Percentiles rank a stretch among this genome's conserved stretches.
Conservation (phyloP, 37 sponge, comb jelly and placozoan species). For the Chondrilla cf. caribensis region DNA sequence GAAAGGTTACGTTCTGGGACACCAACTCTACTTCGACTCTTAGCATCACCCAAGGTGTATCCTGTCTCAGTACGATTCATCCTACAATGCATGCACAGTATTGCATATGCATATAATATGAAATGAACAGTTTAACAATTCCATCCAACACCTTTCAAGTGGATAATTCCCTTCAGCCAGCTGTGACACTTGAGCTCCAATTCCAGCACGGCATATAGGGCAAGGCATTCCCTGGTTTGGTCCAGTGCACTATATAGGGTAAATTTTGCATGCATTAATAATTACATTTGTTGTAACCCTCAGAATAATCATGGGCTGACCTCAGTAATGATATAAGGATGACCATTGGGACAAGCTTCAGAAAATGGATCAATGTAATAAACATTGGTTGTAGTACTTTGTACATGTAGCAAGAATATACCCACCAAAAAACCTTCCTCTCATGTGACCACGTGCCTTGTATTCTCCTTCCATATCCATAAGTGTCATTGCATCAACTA, state of each 20-base stretch:
- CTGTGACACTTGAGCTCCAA: background rate
- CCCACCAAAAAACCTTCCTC: constrained; percentile 9
- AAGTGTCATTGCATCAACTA: background rate
- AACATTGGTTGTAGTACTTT: background rate
- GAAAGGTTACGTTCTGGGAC: constrained; percentile 1
- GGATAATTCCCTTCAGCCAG: background rate
- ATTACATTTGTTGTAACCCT: too few species aligned
- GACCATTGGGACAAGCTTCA: constrained; percentile 19
- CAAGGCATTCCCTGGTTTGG: background rate
- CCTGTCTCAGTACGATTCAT: background rate
- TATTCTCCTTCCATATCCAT: constrained; percentile 4
- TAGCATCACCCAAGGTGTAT: background rate
- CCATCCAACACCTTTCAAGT: background rate
- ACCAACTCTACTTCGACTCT: background rate
- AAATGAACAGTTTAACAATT: too few species aligned
- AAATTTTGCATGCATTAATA: too few species aligned
- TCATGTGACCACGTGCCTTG: background rate
- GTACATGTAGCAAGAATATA: too few species aligned
- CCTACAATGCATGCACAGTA: background rate
- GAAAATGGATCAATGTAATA: background rate
- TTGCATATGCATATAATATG: too few species aligned
- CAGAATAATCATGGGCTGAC: too few species aligned
- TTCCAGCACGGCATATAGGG: background rate
- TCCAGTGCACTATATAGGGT: background rate
- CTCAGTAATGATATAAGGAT: constrained; percentile 8